Conservation (phyloP, 2,113 vertebrate genomes). For the Oceanites oceanicus region DNA sequence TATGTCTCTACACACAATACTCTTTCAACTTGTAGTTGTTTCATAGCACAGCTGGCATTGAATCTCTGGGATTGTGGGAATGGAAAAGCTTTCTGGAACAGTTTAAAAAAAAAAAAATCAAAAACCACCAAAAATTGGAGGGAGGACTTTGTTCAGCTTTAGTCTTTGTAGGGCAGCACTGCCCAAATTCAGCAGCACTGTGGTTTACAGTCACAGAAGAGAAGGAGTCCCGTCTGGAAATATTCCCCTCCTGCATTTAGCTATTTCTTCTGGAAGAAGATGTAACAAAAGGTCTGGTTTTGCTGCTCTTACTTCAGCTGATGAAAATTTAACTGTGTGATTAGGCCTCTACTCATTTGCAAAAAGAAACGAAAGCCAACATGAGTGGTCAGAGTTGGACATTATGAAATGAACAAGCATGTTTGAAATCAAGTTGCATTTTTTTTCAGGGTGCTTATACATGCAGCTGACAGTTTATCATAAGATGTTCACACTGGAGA, state of each 20-base stretch:
- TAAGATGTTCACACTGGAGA: rapidly evolving
- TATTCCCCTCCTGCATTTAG: neutral
- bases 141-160: neutral
- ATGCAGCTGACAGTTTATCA: neutral
- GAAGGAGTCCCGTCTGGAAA: neutral
- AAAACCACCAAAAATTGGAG: neutral
- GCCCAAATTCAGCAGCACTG: neutral
- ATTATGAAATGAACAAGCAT: neutral
- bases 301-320: neutral
- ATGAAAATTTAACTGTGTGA: neutral
- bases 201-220: neutral
- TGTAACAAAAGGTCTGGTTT: neutral
- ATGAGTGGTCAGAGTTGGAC: neutral
- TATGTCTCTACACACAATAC: neutral
- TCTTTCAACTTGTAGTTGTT: neutral
- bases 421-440: neutral
- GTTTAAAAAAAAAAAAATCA: neutral
- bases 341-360: neutral
- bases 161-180: neutral
- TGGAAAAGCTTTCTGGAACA: neutral
- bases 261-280: neutral
- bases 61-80: neutral
- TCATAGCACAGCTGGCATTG: neutral
- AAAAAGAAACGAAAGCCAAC: neutral
- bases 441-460: neutral